Evolutionary conservation across 1,140 invertebrate genomes (phyloP).

Genomic region (Latrodectus geometricus): DNA sequence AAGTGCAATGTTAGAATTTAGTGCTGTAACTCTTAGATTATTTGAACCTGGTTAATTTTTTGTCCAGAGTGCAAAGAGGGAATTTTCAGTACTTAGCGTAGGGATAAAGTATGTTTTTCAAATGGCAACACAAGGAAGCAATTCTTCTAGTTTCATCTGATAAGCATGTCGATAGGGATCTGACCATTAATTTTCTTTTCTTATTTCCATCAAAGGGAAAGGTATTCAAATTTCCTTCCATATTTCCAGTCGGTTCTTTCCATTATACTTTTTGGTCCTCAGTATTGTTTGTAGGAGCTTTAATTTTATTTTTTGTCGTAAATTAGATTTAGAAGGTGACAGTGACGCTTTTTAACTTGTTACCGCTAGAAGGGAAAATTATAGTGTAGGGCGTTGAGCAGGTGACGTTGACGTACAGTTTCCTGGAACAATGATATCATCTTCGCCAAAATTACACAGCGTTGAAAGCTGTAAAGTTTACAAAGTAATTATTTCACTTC

Average conservation of each 20-base stretch:
- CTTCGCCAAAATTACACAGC: not conserved
- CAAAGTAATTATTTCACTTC: not conserved
- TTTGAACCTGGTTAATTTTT: too few species aligned
- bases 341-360: constrained; percentile 36
- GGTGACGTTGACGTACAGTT: constrained; percentile 43
- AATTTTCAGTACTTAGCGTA: not conserved
- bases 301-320: constrained; percentile 48
- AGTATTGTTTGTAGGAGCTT: constrained; percentile 48
- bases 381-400: constrained; percentile 18
- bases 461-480: not conserved
- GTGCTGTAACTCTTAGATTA: too few species aligned
- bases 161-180: constrained; percentile 8
- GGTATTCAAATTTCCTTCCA: not conserved
- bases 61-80: not conserved
- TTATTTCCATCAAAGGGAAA: not conserved
- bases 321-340: constrained; percentile 49
- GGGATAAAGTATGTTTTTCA: constrained; percentile 12
- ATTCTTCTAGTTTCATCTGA: not conserved
- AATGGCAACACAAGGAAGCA: constrained; percentile 7
- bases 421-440: constrained; percentile 50
- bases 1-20: too few species aligned
- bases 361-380: constrained; percentile 37
- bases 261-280: not conserved
- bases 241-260: not conserved
- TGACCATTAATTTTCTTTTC: constrained; percentile 24